Percentiles rank a stretch among this genome's conserved stretches.
Conservation (phyloP, 2,888 invertebrate genomes). For the Lasioglossum oenotherae region DNA sequence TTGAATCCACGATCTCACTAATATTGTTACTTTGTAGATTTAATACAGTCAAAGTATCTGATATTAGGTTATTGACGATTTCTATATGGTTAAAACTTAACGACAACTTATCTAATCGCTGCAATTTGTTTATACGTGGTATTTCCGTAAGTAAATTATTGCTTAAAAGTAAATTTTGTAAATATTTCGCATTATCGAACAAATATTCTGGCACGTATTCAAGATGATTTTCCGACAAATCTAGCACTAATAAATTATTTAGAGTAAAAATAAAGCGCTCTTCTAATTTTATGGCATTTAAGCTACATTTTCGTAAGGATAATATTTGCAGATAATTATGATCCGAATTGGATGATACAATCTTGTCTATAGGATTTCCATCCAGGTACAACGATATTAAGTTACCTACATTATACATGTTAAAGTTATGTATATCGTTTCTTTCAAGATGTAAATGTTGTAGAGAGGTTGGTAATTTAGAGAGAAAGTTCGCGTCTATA, state of each 20-base stretch:
- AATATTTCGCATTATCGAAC: rapidly evolving
- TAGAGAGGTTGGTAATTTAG: background rate
- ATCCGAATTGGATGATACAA: background rate
- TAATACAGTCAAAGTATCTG: background rate
- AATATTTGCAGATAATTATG: rapidly evolving
- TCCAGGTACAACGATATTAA: background rate
- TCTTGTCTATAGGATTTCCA: rapidly evolving
- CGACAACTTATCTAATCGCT: rapidly evolving
- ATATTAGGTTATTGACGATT: rapidly evolving
- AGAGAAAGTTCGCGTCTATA: rapidly evolving
- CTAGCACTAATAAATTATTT: background rate
- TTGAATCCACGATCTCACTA: background rate
- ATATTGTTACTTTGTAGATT: background rate
- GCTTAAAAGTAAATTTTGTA: background rate
- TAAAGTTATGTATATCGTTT: rapidly evolving
- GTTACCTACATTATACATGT: rapidly evolving
- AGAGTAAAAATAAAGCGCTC: rapidly evolving
- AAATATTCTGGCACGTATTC: background rate
- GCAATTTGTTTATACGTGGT: background rate
- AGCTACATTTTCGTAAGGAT: background rate
- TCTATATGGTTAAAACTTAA: background rate
- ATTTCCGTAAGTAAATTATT: background rate
- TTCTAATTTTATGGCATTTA: background rate
- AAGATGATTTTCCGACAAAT: background rate
- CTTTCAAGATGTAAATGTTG: background rate